phyloP scores from a whole-genome alignment of 2,797 vertebrate species.

The Toxotes lorentzi region DNA sequence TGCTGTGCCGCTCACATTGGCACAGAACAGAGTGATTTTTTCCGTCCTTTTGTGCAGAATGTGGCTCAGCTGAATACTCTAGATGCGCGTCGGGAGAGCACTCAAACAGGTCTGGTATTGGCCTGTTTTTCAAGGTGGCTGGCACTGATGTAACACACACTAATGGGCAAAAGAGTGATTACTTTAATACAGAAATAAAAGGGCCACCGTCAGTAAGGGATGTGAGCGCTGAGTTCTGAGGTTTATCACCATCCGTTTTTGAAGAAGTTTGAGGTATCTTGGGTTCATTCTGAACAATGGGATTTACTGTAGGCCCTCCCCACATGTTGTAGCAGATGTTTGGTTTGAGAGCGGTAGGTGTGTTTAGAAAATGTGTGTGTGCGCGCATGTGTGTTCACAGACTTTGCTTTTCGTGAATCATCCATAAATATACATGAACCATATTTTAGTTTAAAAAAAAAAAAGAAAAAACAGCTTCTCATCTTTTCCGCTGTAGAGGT shows the following conservation, averaged over 20 bases:
- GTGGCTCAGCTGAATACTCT: conserved; percentile 10
- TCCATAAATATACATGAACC: conserved; percentile 39
- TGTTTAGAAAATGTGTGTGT: background rate
- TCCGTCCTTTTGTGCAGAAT: conserved; percentile 13
- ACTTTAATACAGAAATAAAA: conserved; percentile 4
- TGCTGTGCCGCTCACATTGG: conserved; percentile 13
- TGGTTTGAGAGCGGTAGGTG: background rate
- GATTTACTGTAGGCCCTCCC: background rate
- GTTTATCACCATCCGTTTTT: background rate
- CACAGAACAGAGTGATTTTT: conserved; percentile 8
- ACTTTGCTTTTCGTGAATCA: conserved; percentile 17
- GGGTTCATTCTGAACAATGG: background rate
- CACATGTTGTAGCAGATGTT: conserved; percentile 16
- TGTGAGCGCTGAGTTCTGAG: conserved; percentile 11
- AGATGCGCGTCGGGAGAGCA: conserved; percentile 9
- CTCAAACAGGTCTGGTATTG: background rate
- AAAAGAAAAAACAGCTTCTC: conserved; percentile 9
- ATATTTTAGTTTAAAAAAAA: conserved; percentile 9
- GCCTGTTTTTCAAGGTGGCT: conserved; percentile 21
- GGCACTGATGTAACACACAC: conserved; percentile 2
- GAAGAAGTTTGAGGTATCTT: conserved; percentile 10
- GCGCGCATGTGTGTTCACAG: background rate
- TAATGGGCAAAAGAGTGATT: conserved; percentile 7
- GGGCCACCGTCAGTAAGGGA: background rate
- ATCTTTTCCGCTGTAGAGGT: conserved; percentile 22